Conservation (phyloP, 2,888 invertebrate species). For the Calephelis perditalis region DNA sequence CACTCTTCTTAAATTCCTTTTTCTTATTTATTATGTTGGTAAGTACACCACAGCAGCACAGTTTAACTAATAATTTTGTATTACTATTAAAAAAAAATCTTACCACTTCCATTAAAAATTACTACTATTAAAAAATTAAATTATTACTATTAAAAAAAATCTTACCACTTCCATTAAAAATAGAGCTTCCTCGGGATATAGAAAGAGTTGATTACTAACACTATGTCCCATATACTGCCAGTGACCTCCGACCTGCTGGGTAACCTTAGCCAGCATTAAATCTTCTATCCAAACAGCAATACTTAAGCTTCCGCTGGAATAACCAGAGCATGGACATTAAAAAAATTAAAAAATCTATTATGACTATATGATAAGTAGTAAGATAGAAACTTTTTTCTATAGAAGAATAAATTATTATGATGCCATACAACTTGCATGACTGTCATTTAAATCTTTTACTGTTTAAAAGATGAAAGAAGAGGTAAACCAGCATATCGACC, state of each 20-base stretch:
- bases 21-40: too few species aligned
- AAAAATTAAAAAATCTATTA: background rate
- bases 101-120: slow-evolving; percentile 82
- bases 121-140: too few species aligned
- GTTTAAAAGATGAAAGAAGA: too few species aligned
- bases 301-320: slow-evolving; percentile 63
- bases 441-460: too few species aligned
- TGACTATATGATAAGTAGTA: too few species aligned
- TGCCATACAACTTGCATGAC: too few species aligned
- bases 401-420: too few species aligned
- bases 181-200: slow-evolving; percentile 82
- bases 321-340: background rate
- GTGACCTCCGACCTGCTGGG: slow-evolving; percentile 70
- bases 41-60: too few species aligned
- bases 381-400: too few species aligned
- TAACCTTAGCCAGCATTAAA: slow-evolving; percentile 73
- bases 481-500: too few species aligned
- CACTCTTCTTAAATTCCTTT: too few species aligned
- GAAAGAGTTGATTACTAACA: slow-evolving; percentile 59
- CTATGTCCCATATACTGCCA: slow-evolving; percentile 78
- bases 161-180: slow-evolving; percentile 82
- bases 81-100: slow-evolving; percentile 31
- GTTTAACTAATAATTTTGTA: too few species aligned
- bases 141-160: slow-evolving; percentile 2
- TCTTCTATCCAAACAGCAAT: slow-evolving; percentile 77